Conservation (phyloP, 1,140 invertebrate species). For the Atta cephalotes region DNA sequence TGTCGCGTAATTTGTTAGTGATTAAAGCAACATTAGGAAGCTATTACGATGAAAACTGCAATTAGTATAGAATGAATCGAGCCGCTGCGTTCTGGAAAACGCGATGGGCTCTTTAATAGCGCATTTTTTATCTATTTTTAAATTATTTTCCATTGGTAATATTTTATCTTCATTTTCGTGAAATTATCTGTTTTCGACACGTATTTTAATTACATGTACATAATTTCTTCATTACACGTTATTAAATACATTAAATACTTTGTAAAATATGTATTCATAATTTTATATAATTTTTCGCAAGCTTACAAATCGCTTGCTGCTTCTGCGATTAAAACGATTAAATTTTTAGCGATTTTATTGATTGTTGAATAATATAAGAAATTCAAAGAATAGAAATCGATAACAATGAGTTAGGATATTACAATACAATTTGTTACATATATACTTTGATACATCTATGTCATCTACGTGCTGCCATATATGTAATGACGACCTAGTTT, state of each 20-base stretch:
- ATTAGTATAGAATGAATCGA: not conserved
- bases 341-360: not conserved
- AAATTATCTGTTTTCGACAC: conserved; percentile 2
- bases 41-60: conserved; percentile 31
- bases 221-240: not conserved
- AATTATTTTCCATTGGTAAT: not conserved
- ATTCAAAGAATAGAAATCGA: conserved; percentile 9
- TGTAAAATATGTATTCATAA: not conserved
- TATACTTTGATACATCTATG: not conserved
- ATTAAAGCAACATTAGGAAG: conserved; percentile 11
- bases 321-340: not conserved
- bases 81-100: not conserved
- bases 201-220: not conserved
- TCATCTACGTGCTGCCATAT: not conserved
- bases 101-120: not conserved
- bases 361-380: not conserved
- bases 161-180: no score
- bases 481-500: conserved; percentile 21
- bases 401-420: not conserved
- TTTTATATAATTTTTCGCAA: not conserved
- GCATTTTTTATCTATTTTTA: not conserved
- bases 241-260: not conserved
- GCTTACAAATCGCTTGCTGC: not conserved
- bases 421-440: conserved; percentile 16
- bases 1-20: conserved; percentile 41